A percentile compares a stretch with the other conserved stretches of the same genome.
Conservation (phyloP, 1,140 invertebrate species). For the Heliconius hewitsoni region DNA sequence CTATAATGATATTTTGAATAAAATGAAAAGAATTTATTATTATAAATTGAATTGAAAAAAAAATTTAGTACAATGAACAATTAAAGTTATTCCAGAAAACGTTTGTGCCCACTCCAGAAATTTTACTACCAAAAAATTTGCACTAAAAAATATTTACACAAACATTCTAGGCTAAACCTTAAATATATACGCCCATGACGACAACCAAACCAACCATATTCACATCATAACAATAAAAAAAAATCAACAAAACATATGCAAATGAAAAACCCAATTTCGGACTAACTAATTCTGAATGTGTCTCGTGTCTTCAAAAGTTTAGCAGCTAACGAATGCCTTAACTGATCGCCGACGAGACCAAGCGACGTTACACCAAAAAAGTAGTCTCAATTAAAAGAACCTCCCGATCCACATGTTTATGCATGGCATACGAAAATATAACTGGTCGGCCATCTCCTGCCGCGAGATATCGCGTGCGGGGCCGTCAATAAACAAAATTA, state of each 20-base stretch:
- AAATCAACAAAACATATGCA: slow-evolving; percentile 8
- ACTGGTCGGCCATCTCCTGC: slow-evolving; percentile 48
- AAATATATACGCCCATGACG: too few relatives aligned
- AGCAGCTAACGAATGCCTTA: slow-evolving; percentile 25
- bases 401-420: slow-evolving; percentile 57
- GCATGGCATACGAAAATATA: slow-evolving; percentile 46
- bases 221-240: not conserved
- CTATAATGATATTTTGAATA: too few relatives aligned
- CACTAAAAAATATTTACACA: too few relatives aligned
- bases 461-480: slow-evolving; percentile 57
- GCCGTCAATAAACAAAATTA: slow-evolving; percentile 70
- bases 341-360: not conserved
- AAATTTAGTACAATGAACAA: too few relatives aligned
- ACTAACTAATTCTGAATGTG: slow-evolving; percentile 26
- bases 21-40: not conserved
- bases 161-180: too few relatives aligned
- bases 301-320: slow-evolving; percentile 24
- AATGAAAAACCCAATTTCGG: slow-evolving; percentile 25
- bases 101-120: too few relatives aligned
- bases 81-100: too few relatives aligned
- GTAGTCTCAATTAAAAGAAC: slow-evolving; percentile 57
- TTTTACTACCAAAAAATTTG: too few relatives aligned
- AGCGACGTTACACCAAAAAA: slow-evolving; percentile 49
- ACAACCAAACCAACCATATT: too few relatives aligned
- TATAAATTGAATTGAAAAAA: too few relatives aligned